Conservation (phyloP, 2,888 invertebrate genomes). For the Entomobrya multifasciata region DNA sequence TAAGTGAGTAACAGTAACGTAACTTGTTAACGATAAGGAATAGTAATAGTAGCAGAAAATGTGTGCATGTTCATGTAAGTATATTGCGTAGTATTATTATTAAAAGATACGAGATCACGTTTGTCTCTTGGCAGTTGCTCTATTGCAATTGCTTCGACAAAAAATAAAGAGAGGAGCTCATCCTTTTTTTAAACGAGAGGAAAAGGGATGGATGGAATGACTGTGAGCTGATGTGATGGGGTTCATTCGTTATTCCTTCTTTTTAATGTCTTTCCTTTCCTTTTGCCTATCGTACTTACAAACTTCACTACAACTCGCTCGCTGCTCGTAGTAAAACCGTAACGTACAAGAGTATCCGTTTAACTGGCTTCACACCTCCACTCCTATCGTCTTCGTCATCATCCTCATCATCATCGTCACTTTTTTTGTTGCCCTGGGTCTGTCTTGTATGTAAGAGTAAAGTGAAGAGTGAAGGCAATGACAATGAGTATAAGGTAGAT, state of each 20-base stretch:
- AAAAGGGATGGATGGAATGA: conserved; percentile 11
- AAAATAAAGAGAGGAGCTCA: conserved; percentile 29
- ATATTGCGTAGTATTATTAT: not conserved
- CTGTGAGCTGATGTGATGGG: not conserved
- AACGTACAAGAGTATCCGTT: conserved; percentile 52
- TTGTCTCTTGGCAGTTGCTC: conserved; percentile 53
- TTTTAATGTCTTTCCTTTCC: conserved; percentile 23
- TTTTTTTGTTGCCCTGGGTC: no score
- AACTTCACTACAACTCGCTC: no score
- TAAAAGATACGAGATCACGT: conserved; percentile 45
- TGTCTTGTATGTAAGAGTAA: not conserved
- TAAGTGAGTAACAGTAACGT: conserved; percentile 14
- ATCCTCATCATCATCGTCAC: not conserved
- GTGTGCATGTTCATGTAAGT: not conserved
- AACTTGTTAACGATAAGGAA: not conserved
- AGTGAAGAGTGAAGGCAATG: no score
- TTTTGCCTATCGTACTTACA: no score
- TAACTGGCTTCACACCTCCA: conserved; percentile 69
- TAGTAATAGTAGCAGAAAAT: not conserved
- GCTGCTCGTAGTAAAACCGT: not conserved
- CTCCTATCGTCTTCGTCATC: conserved; percentile 5
- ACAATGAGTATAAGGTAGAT: not conserved
- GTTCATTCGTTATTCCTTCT: not conserved
- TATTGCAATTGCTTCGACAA: conserved; percentile 1
- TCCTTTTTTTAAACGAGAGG: conserved; percentile 8